Percentiles rank a stretch among this genome's conserved stretches.
These are phyloP conservation scores for Harpagoxenus sublaevis DNA, from an alignment of 2,888 invertebrate genomes.

Conservation along the genomic window DNA sequence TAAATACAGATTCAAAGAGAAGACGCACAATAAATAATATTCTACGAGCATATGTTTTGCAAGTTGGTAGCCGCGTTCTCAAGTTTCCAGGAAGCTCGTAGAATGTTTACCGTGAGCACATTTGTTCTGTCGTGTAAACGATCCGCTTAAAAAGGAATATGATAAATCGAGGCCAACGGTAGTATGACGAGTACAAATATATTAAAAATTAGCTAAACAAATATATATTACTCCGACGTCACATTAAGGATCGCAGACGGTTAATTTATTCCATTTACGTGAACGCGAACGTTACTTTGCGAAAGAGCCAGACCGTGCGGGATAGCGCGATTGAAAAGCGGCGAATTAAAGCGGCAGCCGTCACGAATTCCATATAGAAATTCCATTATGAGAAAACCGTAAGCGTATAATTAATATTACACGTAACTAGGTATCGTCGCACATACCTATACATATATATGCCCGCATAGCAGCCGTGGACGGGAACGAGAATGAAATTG, in stretches of 20 bases:
- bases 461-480: background rate
- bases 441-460: background rate
- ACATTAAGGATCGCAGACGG: constrained; percentile 4
- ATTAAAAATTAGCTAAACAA: constrained; percentile 69
- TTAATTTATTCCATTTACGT: constrained; percentile 40
- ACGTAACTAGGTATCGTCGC: constrained; percentile 37
- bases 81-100: constrained; percentile 75
- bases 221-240: constrained; percentile 35
- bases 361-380: constrained; percentile 27
- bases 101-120: constrained; percentile 78
- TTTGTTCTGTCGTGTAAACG: constrained; percentile 75
- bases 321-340: constrained; percentile 45
- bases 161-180: constrained; percentile 59
- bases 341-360: constrained; percentile 30
- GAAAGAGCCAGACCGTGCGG: constrained; percentile 11
- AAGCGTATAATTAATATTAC: constrained; percentile 54
- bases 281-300: background rate
- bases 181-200: constrained; percentile 66
- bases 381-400: constrained; percentile 47
- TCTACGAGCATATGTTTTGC: constrained; percentile 80
- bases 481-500: constrained; percentile 37
- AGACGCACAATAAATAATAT: constrained; percentile 73
- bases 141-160: constrained; percentile 67
- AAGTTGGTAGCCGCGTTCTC: constrained; percentile 77
- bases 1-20: constrained; percentile 64